Evolutionary conservation across 1,140 invertebrate genomes (phyloP), one percentile per base, ranked within the genome.

Genomic region (Onthophagus taurus): DNA sequence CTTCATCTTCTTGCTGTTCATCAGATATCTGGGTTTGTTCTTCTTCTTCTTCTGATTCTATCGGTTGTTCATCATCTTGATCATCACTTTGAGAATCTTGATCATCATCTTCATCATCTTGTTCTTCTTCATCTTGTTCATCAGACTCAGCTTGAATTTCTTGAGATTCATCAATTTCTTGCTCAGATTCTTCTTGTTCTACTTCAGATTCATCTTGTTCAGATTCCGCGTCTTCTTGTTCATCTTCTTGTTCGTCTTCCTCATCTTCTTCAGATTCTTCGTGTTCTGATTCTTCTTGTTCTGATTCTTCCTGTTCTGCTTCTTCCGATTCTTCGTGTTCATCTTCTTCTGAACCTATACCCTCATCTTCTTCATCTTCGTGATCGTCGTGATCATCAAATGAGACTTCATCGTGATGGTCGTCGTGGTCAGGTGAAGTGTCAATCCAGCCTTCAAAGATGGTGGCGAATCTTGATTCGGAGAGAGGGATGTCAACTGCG

Each of bases 371-470:
- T 42, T 58, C 49, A 18, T 71, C 53, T 60, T 65, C 58, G 48
- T 64, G 63, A 31, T 64, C 60, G 18, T 56, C 56, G 18, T 58
- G 50, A 24, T 53, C 44, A 13, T 33, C 37, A 45, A 69, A 65
- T 19, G 72, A 54, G 12, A 65, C 60, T 47, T 71, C 71, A 42
- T 65, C 62, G 55, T 76, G 72, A 33, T 60, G 50, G 48, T 72
- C 70, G 42, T 69, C 68, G 42, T 75, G 69, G 45, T 72, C 66
- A 9, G 69, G 60, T 46, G 66, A 61, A 54, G 83, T 79, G 51
- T 86, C 83, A n/a, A 85, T 71, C 81, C 81, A 86, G 8, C 81
- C 81, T 59, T 84, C 78, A 46, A 87, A 78, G 30, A 81, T 72
- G 54, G 74, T 74, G 8, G 83, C 78, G 68, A 80, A 86, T 21